phyloP scores from a whole-genome alignment of 2,797 vertebrate genomes.

The Poecilia velifera region DNA sequence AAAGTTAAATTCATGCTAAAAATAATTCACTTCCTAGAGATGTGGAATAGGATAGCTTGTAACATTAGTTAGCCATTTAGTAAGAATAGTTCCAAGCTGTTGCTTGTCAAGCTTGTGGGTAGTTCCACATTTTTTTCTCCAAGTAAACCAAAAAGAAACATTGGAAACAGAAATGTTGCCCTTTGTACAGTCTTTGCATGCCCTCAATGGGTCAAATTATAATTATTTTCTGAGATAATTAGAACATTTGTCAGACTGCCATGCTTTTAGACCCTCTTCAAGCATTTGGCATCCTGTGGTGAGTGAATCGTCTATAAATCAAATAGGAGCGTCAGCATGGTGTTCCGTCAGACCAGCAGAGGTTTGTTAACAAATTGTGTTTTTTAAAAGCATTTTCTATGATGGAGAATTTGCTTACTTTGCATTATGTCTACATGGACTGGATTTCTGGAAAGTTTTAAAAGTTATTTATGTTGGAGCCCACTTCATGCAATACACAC shows the following conservation, averaged over 20 bases:
- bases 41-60: neutral
- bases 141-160: neutral
- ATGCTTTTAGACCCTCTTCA: neutral
- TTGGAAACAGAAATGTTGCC: slow-evolving; percentile 1
- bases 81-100: neutral
- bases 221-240: neutral
- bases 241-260: neutral
- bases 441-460: neutral
- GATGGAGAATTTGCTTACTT: neutral
- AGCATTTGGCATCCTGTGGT: neutral
- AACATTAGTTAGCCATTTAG: neutral
- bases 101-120: neutral
- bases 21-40: neutral
- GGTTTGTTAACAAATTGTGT: neutral
- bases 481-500: neutral
- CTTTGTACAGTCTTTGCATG: neutral
- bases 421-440: neutral
- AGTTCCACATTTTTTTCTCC: neutral
- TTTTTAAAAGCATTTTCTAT: neutral
- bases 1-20: neutral
- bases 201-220: neutral
- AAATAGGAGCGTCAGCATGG: neutral
- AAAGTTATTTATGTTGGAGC: neutral
- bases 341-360: too few species aligned
- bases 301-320: neutral